Conservation (phyloP, 2,888 invertebrate species). For the Folsomia candida region DNA sequence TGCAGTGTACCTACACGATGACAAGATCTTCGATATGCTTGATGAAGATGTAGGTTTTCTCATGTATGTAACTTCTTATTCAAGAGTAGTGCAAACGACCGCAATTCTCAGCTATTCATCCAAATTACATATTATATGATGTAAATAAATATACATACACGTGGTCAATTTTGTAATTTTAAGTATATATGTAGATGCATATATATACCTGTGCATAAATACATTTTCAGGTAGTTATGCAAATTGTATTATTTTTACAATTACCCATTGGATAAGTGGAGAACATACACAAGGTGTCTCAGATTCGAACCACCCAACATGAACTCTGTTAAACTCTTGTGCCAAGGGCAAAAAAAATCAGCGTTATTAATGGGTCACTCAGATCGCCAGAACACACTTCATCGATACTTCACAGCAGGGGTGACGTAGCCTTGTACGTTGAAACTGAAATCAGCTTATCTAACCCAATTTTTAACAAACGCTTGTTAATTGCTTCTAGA, state of each 20-base stretch:
- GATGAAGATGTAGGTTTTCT: conserved; percentile 11
- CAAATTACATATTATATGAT: too few species aligned
- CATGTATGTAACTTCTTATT: not conserved
- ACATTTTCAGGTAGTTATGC: too few species aligned
- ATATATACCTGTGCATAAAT: too few species aligned
- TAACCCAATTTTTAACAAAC: conserved; percentile 13
- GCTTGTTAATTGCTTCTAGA: not conserved
- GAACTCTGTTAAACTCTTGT: not conserved
- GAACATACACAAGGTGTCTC: too few species aligned
- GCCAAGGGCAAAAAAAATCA: conserved; percentile 7
- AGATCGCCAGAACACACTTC: conserved; percentile 6
- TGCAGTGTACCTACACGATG: not conserved
- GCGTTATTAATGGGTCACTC: conserved; percentile 16
- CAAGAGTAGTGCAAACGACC: too few species aligned
- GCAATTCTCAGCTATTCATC: too few species aligned
- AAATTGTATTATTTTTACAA: too few species aligned
- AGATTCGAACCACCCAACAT: too few species aligned
- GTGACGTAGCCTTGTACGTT: conserved; percentile 13
- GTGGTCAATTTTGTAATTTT: too few species aligned
- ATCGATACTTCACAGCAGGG: conserved; percentile 8
- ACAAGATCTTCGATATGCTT: conserved; percentile 11
- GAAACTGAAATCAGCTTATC: conserved; percentile 9
- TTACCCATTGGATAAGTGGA: too few species aligned
- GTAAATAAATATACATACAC: too few species aligned
- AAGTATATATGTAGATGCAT: too few species aligned